Conservation (phyloP, 2,888 invertebrate species). For the Apotomis turbidana region DNA sequence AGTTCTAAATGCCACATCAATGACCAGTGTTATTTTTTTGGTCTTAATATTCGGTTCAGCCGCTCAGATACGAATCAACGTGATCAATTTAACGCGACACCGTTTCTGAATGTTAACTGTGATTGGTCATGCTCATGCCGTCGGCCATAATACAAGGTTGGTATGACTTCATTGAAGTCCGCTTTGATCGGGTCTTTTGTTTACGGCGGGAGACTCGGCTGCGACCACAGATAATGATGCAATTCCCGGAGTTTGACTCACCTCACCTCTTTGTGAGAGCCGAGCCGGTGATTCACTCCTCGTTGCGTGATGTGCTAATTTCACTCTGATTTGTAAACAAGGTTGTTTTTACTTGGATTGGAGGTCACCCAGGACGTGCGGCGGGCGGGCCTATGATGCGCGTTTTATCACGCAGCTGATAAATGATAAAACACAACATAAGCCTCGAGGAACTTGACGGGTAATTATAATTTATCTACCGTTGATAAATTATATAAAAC, state of each 20-base stretch:
- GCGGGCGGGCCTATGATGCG: constrained; percentile 38
- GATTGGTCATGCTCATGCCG: constrained; percentile 29
- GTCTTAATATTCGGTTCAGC: background rate
- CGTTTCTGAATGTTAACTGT: constrained; percentile 21
- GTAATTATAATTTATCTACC: too few relatives aligned
- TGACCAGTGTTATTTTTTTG: background rate
- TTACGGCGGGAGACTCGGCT: constrained; percentile 47
- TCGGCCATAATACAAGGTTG: constrained; percentile 16
- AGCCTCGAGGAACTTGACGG: too few relatives aligned
- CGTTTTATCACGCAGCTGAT: too few relatives aligned
- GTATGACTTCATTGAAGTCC: constrained; percentile 39
- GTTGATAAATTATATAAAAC: too few relatives aligned
- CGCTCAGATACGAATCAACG: constrained; percentile 12
- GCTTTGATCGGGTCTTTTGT: constrained; percentile 37
- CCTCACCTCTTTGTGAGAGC: constrained; percentile 53
- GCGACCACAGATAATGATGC: constrained; percentile 55
- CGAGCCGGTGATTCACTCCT: constrained; percentile 58
- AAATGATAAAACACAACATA: too few relatives aligned
- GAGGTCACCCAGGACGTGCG: constrained; percentile 52
- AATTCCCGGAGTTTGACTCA: constrained; percentile 61
- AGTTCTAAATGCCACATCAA: background rate
- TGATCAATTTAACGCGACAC: constrained; percentile 24
- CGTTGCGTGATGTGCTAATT: constrained; percentile 65
- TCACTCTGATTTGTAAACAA: constrained; percentile 60
- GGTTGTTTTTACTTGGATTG: constrained; percentile 60